Percentiles rank a stretch among this genome's conserved stretches.
Evolutionary conservation across 1,140 invertebrate species (phyloP).

Genomic region (Drosophila ficusphila): DNA sequence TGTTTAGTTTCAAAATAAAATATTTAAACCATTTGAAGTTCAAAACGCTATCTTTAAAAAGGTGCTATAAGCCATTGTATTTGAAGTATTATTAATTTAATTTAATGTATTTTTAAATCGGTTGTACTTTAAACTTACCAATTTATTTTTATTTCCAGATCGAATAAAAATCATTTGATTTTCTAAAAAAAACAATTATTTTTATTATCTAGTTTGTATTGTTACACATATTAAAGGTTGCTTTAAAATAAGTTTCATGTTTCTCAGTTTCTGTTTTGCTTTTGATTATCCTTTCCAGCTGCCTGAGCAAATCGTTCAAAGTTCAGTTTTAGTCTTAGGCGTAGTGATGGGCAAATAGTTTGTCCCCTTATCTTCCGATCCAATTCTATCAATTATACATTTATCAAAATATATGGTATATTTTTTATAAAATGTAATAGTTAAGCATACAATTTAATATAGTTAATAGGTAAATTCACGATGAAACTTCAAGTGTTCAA

Average conservation of each 20-base stretch:
- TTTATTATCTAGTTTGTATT: slow-evolving; percentile 49
- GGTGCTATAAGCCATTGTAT: too few relatives aligned
- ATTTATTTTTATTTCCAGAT: not conserved
- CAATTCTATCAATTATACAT: slow-evolving; percentile 23
- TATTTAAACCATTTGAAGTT: too few relatives aligned
- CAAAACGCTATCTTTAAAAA: too few relatives aligned
- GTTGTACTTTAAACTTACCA: too few relatives aligned
- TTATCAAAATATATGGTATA: slow-evolving; percentile 53
- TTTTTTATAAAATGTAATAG: slow-evolving; percentile 35
- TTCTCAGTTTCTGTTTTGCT: slow-evolving; percentile 27
- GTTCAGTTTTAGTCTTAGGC: slow-evolving; percentile 41
- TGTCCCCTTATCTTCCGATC: slow-evolving; percentile 3
- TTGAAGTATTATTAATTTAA: not conserved
- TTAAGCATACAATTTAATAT: slow-evolving; percentile 2
- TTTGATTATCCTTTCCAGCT: slow-evolving; percentile 69
- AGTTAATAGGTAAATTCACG: slow-evolving; percentile 56
- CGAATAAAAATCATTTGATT: slow-evolving; percentile 9
- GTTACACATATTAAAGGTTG: slow-evolving; percentile 26
- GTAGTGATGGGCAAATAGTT: slow-evolving; percentile 8
- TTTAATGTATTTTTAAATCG: not conserved
- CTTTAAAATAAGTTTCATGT: slow-evolving; percentile 10
- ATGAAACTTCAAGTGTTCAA: slow-evolving; percentile 50
- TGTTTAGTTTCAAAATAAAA: too few relatives aligned
- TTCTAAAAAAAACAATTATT: slow-evolving; percentile 37
- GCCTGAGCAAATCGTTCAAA: slow-evolving; percentile 57